These are phyloP conservation scores for Pseudachorutes palmiensis DNA, from an alignment of 1,140 invertebrate species.

Conservation along the genomic window DNA sequence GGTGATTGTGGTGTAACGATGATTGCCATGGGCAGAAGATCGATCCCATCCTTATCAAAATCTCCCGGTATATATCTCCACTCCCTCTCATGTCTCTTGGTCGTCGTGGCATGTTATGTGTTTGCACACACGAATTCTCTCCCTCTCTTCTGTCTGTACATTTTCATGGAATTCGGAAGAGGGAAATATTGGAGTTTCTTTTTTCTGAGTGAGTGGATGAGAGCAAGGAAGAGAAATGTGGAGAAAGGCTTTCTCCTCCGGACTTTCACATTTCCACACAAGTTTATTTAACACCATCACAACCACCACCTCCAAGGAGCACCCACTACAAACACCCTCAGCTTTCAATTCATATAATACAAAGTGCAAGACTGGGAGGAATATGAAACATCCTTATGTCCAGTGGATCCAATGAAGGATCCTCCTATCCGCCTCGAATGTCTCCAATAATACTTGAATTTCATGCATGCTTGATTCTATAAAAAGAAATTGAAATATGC, in stretches of 20 bases:
- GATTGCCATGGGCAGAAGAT: not conserved
- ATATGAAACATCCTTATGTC: not conserved
- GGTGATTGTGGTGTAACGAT: constrained; percentile 1
- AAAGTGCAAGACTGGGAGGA: not conserved
- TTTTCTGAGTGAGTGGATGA: not conserved
- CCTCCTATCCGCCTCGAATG: not conserved
- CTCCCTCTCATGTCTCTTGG: not conserved
- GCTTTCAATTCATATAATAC: not conserved
- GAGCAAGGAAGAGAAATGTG: no score
- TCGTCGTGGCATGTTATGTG: not conserved
- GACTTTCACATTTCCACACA: not conserved
- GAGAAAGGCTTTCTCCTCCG: not conserved
- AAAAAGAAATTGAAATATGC: no score
- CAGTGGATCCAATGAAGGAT: not conserved
- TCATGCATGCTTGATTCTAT: not conserved
- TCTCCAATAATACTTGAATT: not conserved
- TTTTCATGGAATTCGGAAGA: no score
- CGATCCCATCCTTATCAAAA: not conserved
- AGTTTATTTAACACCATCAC: not conserved
- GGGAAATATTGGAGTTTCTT: not conserved
- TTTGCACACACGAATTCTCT: not conserved
- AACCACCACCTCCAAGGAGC: not conserved
- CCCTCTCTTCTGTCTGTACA: not conserved
- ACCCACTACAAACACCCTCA: not conserved
- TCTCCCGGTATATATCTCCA: not conserved